Conservation (phyloP, 1,140 invertebrate genomes). For the Portunus trituberculatus region DNA sequence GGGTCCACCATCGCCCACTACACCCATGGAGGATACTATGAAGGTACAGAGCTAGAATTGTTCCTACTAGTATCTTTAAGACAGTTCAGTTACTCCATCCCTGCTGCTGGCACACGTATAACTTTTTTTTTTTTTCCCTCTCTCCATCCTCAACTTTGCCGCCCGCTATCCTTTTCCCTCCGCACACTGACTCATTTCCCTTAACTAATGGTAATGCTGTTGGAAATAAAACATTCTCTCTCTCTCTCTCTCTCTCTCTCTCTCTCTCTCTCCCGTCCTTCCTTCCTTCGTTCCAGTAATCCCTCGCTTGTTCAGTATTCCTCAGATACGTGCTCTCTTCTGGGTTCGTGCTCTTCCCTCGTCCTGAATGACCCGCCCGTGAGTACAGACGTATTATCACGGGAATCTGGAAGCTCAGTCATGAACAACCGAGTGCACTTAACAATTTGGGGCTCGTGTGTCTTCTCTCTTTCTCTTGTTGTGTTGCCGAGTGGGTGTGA, state of each 20-base stretch:
- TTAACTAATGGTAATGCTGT: too few relatives aligned
- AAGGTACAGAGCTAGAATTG: not conserved
- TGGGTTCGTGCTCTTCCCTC: not conserved
- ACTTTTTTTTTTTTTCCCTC: not conserved
- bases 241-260: too few relatives aligned
- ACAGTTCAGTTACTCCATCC: not conserved
- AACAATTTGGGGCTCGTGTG: too few relatives aligned
- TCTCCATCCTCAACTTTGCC: not conserved
- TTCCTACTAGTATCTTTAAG: not conserved
- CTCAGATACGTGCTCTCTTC: not conserved
- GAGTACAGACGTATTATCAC: too few relatives aligned
- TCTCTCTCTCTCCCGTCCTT: not conserved
- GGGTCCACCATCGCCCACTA: slow-evolving; percentile 54
- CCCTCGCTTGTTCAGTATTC: not conserved
- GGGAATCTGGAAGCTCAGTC: too few relatives aligned
- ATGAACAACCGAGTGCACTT: too few relatives aligned
- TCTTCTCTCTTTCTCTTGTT: too few relatives aligned
- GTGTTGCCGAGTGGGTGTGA: too few relatives aligned
- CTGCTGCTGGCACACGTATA: not conserved
- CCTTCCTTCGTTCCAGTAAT: not conserved
- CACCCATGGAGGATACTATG: slow-evolving; percentile 36
- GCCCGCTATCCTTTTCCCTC: too few relatives aligned
- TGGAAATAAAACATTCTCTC: too few relatives aligned
- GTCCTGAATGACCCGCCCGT: not conserved
- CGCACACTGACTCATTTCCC: too few relatives aligned